Conservation (phyloP, 2,113 vertebrate genomes). For the Coracopsis vasa region DNA sequence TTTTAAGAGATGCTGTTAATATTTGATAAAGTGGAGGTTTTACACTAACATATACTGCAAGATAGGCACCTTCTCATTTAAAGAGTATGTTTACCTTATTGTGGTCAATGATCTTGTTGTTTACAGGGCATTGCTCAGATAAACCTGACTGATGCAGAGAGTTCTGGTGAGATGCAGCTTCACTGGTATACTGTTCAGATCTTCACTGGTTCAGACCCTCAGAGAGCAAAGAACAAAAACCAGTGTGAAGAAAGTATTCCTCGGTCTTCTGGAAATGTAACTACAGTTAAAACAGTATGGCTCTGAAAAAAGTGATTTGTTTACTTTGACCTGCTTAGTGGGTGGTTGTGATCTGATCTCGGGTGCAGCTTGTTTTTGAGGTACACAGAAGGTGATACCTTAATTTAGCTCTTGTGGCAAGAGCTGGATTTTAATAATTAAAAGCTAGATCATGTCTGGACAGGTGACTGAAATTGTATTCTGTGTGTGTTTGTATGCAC, state of each 20-base stretch:
- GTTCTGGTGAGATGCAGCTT: constrained; percentile 85
- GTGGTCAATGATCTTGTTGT: not conserved
- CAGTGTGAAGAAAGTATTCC: constrained; percentile 51
- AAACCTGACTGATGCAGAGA: constrained; percentile 81
- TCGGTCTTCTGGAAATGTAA: constrained; percentile 30
- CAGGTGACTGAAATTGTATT: not conserved
- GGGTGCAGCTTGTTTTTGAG: not conserved
- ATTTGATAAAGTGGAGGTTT: not conserved
- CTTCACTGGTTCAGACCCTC: constrained; percentile 75
- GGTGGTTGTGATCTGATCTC: not conserved
- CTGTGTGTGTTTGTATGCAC: not conserved
- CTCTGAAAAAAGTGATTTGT: not conserved
- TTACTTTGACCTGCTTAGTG: not conserved
- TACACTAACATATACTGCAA: not conserved
- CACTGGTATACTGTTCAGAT: constrained; percentile 88
- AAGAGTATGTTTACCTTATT: not conserved
- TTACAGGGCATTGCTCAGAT: constrained; percentile 88
- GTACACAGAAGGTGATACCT: not conserved
- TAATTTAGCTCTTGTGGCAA: not conserved
- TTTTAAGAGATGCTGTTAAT: not conserved
- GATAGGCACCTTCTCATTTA: no score
- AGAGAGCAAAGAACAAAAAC: constrained; percentile 66
- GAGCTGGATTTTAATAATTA: not conserved
- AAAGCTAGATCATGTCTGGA: not conserved
- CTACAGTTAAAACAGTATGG: constrained; percentile 75